phyloP scores from a whole-genome alignment of 2,113 vertebrate species.

The rat (Rattus norvegicus) region DNA sequence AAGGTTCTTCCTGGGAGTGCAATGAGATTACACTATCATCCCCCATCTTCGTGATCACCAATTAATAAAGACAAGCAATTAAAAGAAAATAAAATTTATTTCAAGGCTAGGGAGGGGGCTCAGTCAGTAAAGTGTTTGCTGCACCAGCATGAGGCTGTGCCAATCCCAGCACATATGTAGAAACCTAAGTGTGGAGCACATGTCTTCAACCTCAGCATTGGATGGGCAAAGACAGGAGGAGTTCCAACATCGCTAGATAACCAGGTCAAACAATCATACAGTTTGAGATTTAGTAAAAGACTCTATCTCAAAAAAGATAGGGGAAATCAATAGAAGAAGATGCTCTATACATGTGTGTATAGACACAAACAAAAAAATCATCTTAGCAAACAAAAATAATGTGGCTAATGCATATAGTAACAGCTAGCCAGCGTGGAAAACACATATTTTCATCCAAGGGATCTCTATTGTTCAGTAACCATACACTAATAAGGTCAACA shows the following conservation, averaged over 20 bases:
- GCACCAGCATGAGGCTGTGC: neutral
- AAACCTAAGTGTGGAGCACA: neutral
- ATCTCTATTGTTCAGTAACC: neutral
- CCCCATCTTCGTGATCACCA: neutral
- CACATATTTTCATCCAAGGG: neutral
- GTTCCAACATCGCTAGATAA: neutral
- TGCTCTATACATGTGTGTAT: neutral
- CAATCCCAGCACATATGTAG: too few species aligned
- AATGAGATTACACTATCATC: neutral
- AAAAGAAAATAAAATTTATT: neutral
- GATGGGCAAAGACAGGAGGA: neutral
- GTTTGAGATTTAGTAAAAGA: neutral
- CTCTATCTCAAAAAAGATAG: neutral
- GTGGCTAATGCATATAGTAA: too few species aligned
- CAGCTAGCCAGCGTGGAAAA: neutral
- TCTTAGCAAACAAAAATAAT: neutral
- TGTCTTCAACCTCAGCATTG: too few species aligned
- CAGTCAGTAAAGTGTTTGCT: too few species aligned
- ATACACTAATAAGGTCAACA: neutral
- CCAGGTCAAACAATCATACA: neutral
- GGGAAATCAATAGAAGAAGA: neutral
- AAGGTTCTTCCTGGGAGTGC: neutral
- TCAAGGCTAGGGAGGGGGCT: neutral
- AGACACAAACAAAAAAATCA: neutral
- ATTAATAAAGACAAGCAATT: neutral